Evolutionary conservation across 2,113 vertebrate genomes (phyloP).

Genomic region (Sula dactylatra): DNA sequence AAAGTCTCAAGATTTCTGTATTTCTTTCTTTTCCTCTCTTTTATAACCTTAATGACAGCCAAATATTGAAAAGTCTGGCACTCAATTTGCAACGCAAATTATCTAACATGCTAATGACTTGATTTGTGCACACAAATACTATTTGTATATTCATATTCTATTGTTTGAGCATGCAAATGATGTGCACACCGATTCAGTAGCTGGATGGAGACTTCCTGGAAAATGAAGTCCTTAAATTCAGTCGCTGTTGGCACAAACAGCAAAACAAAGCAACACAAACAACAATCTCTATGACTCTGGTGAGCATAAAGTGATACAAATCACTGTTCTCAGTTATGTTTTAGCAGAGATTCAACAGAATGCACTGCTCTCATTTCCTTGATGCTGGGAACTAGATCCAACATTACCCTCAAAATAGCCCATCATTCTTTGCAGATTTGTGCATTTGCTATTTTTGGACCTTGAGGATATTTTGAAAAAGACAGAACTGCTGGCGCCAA

Average conservation of each 20-base stretch:
- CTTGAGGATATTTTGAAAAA: conserved; percentile 23
- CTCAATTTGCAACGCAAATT: conserved; percentile 26
- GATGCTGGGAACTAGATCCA: conserved; percentile 28
- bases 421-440: conserved; percentile 38
- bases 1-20: neutral
- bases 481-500: neutral
- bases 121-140: conserved; percentile 30
- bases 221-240: conserved; percentile 53
- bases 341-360: neutral
- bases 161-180: conserved; percentile 21
- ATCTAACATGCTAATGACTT: neutral
- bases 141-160: conserved; percentile 5
- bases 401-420: conserved; percentile 27
- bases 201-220: conserved; percentile 27
- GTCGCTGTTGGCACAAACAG: conserved; percentile 29
- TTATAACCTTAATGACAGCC: neutral
- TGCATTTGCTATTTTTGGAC: conserved; percentile 37
- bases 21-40: neutral
- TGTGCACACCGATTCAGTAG: conserved; percentile 4
- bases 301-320: conserved; percentile 16
- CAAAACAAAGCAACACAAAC: conserved; percentile 42
- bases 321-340: neutral
- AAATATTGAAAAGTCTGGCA: neutral
- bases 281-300: neutral
- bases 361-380: neutral